Conservation (phyloP, 1,140 invertebrate genomes). For the Brachionus sp. region DNA sequence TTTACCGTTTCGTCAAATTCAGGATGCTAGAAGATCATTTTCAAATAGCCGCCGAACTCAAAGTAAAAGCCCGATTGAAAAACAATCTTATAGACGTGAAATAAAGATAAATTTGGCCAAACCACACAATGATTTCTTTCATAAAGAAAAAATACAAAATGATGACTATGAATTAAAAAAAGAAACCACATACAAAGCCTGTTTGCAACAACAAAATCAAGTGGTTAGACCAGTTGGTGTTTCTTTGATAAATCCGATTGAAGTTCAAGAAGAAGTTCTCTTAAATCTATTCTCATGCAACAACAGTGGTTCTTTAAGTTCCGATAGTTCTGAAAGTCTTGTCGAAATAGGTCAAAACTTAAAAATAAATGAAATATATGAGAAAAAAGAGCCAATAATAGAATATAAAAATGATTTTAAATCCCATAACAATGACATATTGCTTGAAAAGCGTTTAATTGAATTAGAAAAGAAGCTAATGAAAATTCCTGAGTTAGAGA, state of each 20-base stretch:
- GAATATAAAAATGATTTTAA: not conserved
- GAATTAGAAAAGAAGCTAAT: slow-evolving; percentile 26
- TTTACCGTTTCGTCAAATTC: not conserved
- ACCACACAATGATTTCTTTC: not conserved
- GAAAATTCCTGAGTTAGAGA: slow-evolving; percentile 23
- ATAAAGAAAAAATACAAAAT: not conserved
- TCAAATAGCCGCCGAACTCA: not conserved
- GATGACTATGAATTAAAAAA: slow-evolving; percentile 16
- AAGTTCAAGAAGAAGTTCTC: slow-evolving; percentile 41
- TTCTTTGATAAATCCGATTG: not conserved
- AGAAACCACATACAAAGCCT: not conserved
- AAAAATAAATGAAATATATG: slow-evolving; percentile 40
- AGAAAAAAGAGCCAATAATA: not conserved
- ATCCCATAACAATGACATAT: not conserved
- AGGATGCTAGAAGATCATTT: not conserved
- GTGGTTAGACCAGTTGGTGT: not conserved
- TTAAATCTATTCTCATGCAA: slow-evolving; percentile 42
- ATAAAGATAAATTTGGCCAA: slow-evolving; percentile 36
- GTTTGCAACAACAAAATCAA: not conserved
- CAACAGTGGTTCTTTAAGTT: slow-evolving; percentile 30
- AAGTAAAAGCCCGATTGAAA: slow-evolving; percentile 21
- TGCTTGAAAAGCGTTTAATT: slow-evolving; percentile 7
- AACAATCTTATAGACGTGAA: slow-evolving; percentile 35
- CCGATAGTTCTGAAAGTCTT: slow-evolving; percentile 22
- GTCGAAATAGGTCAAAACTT: not conserved